Evolutionary conservation across 2,888 invertebrate species (phyloP), one percentile per base, ranked within the genome.

Genomic region (Tenthredo notha): DNA sequence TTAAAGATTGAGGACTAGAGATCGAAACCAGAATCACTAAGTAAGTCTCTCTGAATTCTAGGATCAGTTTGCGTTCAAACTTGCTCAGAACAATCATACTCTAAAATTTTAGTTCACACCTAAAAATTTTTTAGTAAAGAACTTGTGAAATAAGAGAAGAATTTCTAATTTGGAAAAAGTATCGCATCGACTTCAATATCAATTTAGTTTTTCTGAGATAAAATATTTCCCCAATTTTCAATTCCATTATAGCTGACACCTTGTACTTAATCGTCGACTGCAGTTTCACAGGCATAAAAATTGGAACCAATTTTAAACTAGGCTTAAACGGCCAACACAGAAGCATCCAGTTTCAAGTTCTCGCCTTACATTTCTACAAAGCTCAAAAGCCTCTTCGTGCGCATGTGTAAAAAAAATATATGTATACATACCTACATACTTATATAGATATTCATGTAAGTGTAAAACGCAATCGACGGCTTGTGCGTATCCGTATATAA

Each of bases 301-400:
- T 61, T 21, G 61, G 37, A 58, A 58, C 58, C 40, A 40, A 80
- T 80, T 80, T 80, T 61, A 61, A 80, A 80, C 80, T 54, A 58
- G 33, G 67, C 65, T 47, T 70, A 70, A 83, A 83, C 65, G 47
- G 47, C 47, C 29, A 29, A 83, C 29, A n/a, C 83, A 61, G 61
- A 6, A 65, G 83, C 65, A 50, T 83, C 83, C 83, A 83, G 67
- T 83, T 83, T 67, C 83, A 83, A 83, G 83, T 83, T 83, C 83
- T 83, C 83, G 67, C 67, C 83, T 83, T 83, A 67, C 83, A 29
- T 15, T 70, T 25, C 25, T 43, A n/a, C 61, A n/a, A 47, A 83
- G 67, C 47, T 70, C 67, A 40, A 86, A 78, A 21, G 47, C 25
- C 67, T 10, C 67, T 25, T 67, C 33, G 33, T 67, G 7, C 33